Base-by-base conservation (phyloP, 2,113 vertebrate genomes). In the Cairina moschata region DNA sequence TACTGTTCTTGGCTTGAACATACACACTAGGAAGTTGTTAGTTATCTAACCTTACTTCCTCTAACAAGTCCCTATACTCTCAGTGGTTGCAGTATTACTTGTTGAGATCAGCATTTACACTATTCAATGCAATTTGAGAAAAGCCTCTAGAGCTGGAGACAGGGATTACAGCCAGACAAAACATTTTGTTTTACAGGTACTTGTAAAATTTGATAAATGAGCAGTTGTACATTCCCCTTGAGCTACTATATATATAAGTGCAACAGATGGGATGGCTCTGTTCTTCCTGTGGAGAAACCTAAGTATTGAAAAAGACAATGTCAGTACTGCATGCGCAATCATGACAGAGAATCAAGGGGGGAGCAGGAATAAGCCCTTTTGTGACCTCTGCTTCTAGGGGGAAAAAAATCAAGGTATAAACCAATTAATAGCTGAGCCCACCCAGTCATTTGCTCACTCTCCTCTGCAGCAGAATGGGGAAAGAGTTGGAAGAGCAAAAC, bases 131-230 rank as follows among this genome's bases (percentile, higher is more conserved):
- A 66, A 60, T 77, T n/a, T 55, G 25, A 54, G 48, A 3, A 8
- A 52, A 65, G 78, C 46, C 16, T 55, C 0, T 12, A 23, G 58
- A 86, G 29, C 8, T 88, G 20, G 68, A 85, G 52, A 83, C 14
- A 62, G 18, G 22, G 28, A 86, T 90, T 96, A 79, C 31, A 91
- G 52, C 28, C 40, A 91, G 81, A 79, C 25, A 92, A 95, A 88
- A 91, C 26, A 86, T 76, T 96, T 94, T 91, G 29, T 22, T 96
- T 95, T 94, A 89, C 56, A 85, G 65, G 52, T 94, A 58, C 87
- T 86, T 86, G 59, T 69, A 91, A 92, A 88, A 87, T 94, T 80
- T 94, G 56, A 94, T 91, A 91, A 95, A 94, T 38, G 25, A 92
- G 9, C 62, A 92, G 56, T 48, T 91, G 36, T 71, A 74, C 10